Base-by-base conservation (phyloP, 2,888 invertebrate species). In the Panorpa germanica region DNA sequence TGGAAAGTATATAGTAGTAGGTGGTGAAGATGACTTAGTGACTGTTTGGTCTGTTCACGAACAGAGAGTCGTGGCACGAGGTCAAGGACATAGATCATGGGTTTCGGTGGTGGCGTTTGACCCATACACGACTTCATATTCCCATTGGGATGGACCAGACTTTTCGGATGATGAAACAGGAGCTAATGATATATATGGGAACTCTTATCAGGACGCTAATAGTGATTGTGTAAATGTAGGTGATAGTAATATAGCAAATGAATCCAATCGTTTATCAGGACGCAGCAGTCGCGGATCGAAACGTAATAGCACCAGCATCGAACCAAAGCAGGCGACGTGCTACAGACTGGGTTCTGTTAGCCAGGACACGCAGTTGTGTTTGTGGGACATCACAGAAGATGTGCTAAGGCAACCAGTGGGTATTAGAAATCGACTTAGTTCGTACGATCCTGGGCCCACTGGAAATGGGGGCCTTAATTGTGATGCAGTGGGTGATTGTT, bases 381-480 rank as follows among this genome's bases (percentile, higher is more conserved):
- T 98, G 38, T 98, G 98, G 98, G 98, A 98, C 52, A 70, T 98
- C 35, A 95, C 93, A 9, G 91, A 95, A 50, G 96, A 98, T 48
- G 74, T 91, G 34, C 56, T 98, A 33, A 61, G 73, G 41, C 80
- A 80, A 45, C 78, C 82, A n/a, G 5, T 8, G 3, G 16, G 6
- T 13, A 16, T 28, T 23, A 21, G 33, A 15, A 28, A 32, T 16
- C 43, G 46, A 32, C 35, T 36, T 19, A 36, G 33, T 34, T 37
- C 40, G 23, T 35, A 36, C 19, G 27, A 39, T 25, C 34, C 30
- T 8, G 32, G 30, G 35, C 24, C n/a, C 8, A 18, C 18, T 32
- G 22, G 33, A 23, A 10, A 36, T 26, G 13, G 34, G 29, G 22
- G 29, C 32, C 8, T 46, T 46, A 35, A 39, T 34, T 53, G 54